Percentiles rank a stretch among this genome's conserved stretches.
Conservation (phyloP, 2,113 vertebrate species). For the Lota lota region DNA sequence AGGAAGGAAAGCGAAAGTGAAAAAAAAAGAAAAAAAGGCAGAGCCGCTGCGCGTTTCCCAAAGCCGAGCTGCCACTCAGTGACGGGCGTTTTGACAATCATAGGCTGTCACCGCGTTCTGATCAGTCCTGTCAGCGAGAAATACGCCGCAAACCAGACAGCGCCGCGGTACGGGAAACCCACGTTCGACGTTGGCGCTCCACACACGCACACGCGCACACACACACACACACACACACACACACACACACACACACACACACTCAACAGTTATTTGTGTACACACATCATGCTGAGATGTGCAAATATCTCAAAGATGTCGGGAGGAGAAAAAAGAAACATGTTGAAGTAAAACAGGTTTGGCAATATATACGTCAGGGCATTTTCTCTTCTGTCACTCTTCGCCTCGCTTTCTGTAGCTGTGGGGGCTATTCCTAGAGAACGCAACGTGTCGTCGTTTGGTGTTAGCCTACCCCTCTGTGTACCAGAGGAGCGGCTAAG, state of each 20-base stretch:
- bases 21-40: constrained; percentile 62
- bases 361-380: constrained; percentile 19
- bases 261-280: constrained; percentile 69
- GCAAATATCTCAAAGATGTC: constrained; percentile 75
- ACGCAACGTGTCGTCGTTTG: too few relatives aligned
- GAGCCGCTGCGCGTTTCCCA: constrained; percentile 50
- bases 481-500: too few relatives aligned
- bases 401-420: too few relatives aligned
- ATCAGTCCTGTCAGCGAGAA: constrained; percentile 77
- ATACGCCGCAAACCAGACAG: constrained; percentile 63
- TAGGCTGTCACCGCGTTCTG: constrained; percentile 77
- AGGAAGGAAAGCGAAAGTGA: constrained; percentile 58
- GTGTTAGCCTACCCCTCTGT: too few relatives aligned
- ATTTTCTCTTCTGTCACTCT: too few relatives aligned
- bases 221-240: constrained; percentile 3
- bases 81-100: constrained; percentile 78
- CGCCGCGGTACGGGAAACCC: constrained; percentile 66
- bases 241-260: constrained; percentile 32
- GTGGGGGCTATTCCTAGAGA: too few relatives aligned
- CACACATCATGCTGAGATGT: constrained; percentile 57
- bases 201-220: constrained; percentile 27
- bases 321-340: constrained; percentile 54
- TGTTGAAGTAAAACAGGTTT: constrained; percentile 17
- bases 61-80: constrained; percentile 72
- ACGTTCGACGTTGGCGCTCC: constrained; percentile 36